Evolutionary conservation across 2,113 vertebrate genomes (phyloP).

Genomic region (Peromyscus californicus): DNA sequence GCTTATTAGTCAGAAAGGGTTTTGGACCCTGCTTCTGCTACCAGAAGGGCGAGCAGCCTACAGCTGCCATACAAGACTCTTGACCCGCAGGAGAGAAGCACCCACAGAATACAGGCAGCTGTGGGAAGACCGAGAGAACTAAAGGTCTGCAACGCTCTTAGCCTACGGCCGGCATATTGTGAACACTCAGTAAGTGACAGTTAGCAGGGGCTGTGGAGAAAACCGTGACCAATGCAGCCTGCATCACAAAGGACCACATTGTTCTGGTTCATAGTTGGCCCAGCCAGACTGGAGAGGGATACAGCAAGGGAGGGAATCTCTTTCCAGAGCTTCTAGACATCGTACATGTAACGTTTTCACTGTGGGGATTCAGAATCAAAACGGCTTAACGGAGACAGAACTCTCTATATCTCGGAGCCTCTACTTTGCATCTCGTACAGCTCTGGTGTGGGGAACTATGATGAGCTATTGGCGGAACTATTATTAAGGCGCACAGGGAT

Average conservation of each 20-base stretch:
- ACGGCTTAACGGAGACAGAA: neutral
- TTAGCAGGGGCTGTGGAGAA: slow-evolving; percentile 1
- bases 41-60: neutral
- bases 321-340: neutral
- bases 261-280: neutral
- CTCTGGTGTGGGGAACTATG: neutral
- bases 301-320: neutral
- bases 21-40: neutral
- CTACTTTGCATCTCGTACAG: neutral
- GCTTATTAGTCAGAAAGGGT: neutral
- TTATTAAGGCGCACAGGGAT: neutral
- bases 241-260: neutral
- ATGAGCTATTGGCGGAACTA: neutral
- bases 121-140: neutral
- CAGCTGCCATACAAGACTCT: neutral
- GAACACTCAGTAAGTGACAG: neutral
- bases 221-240: neutral
- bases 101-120: neutral
- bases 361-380: neutral
- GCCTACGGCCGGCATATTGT: neutral
- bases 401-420: neutral
- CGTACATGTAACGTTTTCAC: neutral
- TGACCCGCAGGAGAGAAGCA: neutral
- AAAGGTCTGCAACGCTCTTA: neutral
- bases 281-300: neutral